Evolutionary conservation across 2,888 invertebrate genomes (phyloP), one percentile per base, ranked within the genome.

Genomic region (Dicranocentrus wangi): DNA sequence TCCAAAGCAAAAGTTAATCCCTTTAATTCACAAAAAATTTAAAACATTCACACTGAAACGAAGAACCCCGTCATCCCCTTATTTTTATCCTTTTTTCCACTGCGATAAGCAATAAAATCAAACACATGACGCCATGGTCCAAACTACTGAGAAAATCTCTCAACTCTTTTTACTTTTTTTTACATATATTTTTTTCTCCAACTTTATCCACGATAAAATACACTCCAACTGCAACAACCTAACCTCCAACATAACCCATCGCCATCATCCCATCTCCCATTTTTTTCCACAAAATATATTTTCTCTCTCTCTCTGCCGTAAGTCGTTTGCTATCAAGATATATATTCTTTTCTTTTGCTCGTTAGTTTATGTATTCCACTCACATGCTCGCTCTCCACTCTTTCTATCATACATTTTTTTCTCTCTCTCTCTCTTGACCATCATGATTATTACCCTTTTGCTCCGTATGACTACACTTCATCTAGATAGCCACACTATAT

Each of bases 311-410:
- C n/a, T n/a, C n/a, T n/a, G n/a, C n/a, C n/a, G n/a, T n/a, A 10
- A 32, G 32, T 70, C 53, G 13, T 17, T 65, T 17, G 7, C 19
- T 61, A 19, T 72, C 51, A 23, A 65, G 61, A 28, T 61, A 23
- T 15, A 47, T 47, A 47, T n/a, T 15, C 47, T 47, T 39, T 5
- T 13, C 19, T 51, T 17, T 51, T 51, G 51, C 75, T 75, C 66
- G 75, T 75, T 75, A 75, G 55, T 73, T 77, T 77, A 77, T 51
- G 70, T 70, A 77, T 79, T 79, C 78, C 65, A 65, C 70, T 79
- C 78, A 79, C 78, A 79, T 65, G 71, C 78, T n/a, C n/a, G n/a
- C n/a, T n/a, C 61, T 79, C 63, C 78, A 53, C 71, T 71, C 55
- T 71, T 58, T 60, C 55, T 32, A 39, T 39, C 39, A 39, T 13